Base-by-base conservation (phyloP, 2,888 invertebrate genomes). In the Lycia hirtaria region DNA sequence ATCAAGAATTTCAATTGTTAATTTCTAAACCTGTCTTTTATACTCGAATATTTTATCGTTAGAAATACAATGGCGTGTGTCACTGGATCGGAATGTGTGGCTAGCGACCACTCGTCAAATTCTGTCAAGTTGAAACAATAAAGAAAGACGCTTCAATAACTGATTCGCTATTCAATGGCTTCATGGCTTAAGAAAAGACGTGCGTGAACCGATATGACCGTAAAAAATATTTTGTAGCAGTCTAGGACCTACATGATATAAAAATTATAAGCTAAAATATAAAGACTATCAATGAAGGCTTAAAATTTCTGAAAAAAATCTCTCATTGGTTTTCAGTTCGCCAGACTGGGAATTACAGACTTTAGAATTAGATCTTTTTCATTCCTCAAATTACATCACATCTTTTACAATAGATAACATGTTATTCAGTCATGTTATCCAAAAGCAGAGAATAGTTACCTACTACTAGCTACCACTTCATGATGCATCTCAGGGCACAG, bases 61-160 rank as follows among this genome's bases (percentile, higher is more conserved):
- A 57, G 57, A 76, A 79, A 81, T 69, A 82, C 83, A 81, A 83
- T 80, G 68, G 80, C 67, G 63, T 81, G 81, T 80, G 81, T 83
- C 83, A 83, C 68, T 68, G 69, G 72, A 64, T 75, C 65, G 83
- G 83, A 83, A 83, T 83, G 83, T 71, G 69, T 62, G 69, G 62
- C 68, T 76, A 73, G 69, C 62, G 69, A 61, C 68, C 76, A 73
- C 64, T 76, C 75, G 72, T 75, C 72, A 77, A n/a, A 52, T 76
- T 76, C 75, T 73, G 74, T 71, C 72, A 68, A 67, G 65, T 68
- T 59, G 62, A 61, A 66, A 60, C 77, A 74, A 77, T 78, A 76
- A 78, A 80, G 64, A 76, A 78, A 80, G 64, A 63, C 68, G 22
- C 37, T 43, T 43, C 59, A 59, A 51, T 64, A 61, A 58, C 59